These are phyloP conservation scores for Rhingia rostrata DNA, from an alignment of 2,888 invertebrate genomes.

Conservation along the genomic window DNA sequence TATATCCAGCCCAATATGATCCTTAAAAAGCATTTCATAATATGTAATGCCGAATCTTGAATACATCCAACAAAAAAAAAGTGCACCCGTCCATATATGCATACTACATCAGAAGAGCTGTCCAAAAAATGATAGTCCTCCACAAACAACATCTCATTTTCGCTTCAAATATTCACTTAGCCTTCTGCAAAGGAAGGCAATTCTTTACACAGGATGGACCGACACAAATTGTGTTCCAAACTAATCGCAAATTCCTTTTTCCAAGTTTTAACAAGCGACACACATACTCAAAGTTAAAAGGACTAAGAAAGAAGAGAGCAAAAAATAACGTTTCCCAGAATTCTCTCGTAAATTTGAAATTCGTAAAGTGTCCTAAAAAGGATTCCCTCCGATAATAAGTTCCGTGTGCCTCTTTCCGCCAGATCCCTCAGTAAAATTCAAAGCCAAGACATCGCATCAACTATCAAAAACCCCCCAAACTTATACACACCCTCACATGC, in stretches of 20 bases:
- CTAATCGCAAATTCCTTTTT: constrained; percentile 70
- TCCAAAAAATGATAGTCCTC: constrained; percentile 46
- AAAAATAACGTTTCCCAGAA: constrained; percentile 43
- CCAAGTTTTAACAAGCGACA: constrained; percentile 53
- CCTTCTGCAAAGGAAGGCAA: constrained; percentile 40
- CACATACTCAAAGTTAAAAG: constrained; percentile 12
- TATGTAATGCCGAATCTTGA: no score
- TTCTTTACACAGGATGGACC: constrained; percentile 25
- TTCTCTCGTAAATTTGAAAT: constrained; percentile 72
- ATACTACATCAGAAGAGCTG: neutral
- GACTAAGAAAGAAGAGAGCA: neutral
- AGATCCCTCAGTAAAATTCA: constrained; percentile 18
- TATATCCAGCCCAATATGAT: no score
- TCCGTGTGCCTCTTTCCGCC: constrained; percentile 44
- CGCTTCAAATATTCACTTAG: constrained; percentile 70
- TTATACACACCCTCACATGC: constrained; percentile 2
- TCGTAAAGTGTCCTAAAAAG: constrained; percentile 72
- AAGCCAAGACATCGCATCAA: constrained; percentile 69
- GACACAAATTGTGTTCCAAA: constrained; percentile 47
- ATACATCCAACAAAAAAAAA: no score
- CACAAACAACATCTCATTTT: constrained; percentile 64
- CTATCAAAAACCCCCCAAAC: constrained; percentile 54
- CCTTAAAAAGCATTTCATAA: no score
- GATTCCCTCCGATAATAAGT: constrained; percentile 71
- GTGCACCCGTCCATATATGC: neutral